These are phyloP conservation scores for Anarhynchus alexandrinus DNA, from an alignment of 2,113 vertebrate genomes.

Conservation along the genomic window DNA sequence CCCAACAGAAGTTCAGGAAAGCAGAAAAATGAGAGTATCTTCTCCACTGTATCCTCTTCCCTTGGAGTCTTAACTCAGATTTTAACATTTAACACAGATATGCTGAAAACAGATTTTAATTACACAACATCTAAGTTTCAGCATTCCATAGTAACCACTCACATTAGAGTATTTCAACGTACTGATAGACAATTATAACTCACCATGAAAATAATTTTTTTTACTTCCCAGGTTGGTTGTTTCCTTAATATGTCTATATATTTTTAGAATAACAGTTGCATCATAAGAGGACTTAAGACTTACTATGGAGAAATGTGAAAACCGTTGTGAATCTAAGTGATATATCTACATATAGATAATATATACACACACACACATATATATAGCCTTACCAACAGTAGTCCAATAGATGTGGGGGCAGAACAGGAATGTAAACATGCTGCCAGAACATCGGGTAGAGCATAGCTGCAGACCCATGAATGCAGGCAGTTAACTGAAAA, in stretches of 20 bases:
- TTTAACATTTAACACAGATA: neutral
- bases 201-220: neutral
- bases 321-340: neutral
- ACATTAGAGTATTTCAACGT: neutral
- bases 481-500: constrained; percentile 93
- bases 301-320: neutral
- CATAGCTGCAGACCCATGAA: constrained; percentile 96
- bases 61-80: neutral
- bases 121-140: neutral
- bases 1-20: neutral
- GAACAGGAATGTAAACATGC: constrained; percentile 97
- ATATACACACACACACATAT: neutral
- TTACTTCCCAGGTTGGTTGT: neutral
- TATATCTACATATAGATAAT: neutral
- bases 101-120: neutral
- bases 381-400: constrained; percentile 91
- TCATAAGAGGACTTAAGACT: neutral
- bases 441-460: constrained; percentile 99
- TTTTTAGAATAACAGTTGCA: neutral
- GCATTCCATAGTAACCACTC: neutral
- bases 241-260: neutral
- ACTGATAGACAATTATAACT: neutral
- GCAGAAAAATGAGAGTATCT: neutral
- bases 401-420: constrained; percentile 94
- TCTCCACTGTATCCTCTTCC: neutral